These are phyloP conservation scores for Colius striatus DNA, from an alignment of 2,113 vertebrate species.

Conservation along the genomic window DNA sequence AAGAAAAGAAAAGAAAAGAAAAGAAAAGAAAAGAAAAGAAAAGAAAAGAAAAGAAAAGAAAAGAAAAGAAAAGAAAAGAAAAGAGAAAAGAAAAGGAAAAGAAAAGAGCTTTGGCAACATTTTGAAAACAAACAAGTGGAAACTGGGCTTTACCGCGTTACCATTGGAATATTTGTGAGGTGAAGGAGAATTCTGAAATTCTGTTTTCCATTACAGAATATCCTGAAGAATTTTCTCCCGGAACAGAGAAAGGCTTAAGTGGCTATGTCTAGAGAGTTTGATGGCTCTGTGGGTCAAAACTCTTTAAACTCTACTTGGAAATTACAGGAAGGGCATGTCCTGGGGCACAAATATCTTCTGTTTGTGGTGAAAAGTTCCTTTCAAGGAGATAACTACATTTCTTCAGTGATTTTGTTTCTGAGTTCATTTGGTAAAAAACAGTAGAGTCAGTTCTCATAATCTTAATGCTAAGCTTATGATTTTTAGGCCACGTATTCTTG, in stretches of 20 bases:
- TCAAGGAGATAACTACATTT: neutral
- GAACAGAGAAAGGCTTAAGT: neutral
- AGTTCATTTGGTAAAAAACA: neutral
- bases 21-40: neutral
- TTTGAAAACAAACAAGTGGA: no score
- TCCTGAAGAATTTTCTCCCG: neutral
- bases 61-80: neutral
- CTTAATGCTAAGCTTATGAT: neutral
- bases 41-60: neutral
- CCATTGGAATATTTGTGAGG: neutral
- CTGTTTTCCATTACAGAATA: neutral
- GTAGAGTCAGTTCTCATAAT: neutral
- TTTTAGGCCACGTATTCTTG: neutral
- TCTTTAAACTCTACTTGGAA: neutral
- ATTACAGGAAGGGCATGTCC: neutral
- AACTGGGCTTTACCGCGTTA: neutral
- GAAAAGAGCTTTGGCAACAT: no score
- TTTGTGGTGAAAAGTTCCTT: neutral
- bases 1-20: no score
- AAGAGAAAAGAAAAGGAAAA: neutral
- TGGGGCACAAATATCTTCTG: neutral
- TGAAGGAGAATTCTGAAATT: neutral
- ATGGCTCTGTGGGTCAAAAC: neutral
- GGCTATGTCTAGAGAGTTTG: neutral
- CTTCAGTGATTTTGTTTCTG: neutral